phyloP scores from a whole-genome alignment of 2,113 vertebrate genomes.

The Nicator chloris region DNA sequence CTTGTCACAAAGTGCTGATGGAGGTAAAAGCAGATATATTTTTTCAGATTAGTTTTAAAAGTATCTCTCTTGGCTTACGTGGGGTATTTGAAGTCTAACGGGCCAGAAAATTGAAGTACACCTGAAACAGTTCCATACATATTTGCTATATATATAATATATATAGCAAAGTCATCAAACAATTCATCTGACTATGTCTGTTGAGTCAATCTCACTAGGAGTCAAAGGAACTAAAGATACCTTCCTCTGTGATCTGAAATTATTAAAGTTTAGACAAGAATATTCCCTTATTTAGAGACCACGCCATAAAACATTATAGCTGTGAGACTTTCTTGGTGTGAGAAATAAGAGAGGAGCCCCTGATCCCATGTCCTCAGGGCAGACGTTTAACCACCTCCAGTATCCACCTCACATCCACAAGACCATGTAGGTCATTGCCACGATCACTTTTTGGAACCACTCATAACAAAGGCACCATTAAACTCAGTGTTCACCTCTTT shows the following conservation, averaged over 20 bases:
- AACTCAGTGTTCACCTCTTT: background rate
- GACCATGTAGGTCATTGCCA: background rate
- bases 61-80: background rate
- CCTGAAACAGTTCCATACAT: background rate
- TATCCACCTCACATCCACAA: background rate
- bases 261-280: background rate
- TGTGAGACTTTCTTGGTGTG: accelerated
- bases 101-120: background rate
- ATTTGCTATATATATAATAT: background rate
- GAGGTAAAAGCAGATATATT: background rate
- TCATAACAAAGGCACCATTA: background rate
- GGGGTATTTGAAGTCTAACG: background rate
- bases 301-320: background rate
- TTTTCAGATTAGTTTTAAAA: background rate
- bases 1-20: background rate
- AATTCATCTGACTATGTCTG: background rate
- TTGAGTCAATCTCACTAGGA: background rate
- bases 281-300: background rate
- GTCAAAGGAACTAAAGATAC: background rate
- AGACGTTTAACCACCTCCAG: background rate
- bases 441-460: background rate
- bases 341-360: background rate
- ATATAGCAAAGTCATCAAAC: background rate
- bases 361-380: no score
- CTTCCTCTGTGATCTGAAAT: background rate